A percentile compares a stretch with the other conserved stretches of the same genome.
These are phyloP conservation scores for Poeciliopsis turrubarensis DNA, from an alignment of 2,113 vertebrate species.

Conservation along the genomic window DNA sequence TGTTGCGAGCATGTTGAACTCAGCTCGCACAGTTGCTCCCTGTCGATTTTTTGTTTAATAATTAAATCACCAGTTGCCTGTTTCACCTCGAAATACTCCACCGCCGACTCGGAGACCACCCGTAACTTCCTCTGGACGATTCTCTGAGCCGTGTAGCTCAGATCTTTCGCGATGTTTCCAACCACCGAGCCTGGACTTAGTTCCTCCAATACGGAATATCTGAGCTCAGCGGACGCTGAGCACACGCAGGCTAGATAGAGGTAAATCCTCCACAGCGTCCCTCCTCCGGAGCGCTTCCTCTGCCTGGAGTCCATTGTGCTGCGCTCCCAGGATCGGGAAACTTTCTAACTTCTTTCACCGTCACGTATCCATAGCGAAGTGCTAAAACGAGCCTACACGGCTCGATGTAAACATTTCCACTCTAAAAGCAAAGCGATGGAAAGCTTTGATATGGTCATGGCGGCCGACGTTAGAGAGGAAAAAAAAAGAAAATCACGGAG, in stretches of 20 bases:
- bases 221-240: conserved; percentile 72
- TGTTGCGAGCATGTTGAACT: conserved; percentile 67
- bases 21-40: conserved; percentile 76
- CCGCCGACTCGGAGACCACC: conserved; percentile 73
- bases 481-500: conserved; percentile 34
- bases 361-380: conserved; percentile 69
- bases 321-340: conserved; percentile 68
- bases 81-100: conserved; percentile 79
- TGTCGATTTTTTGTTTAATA: conserved; percentile 80
- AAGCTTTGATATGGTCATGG: conserved; percentile 71
- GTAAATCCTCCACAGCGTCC: conserved; percentile 82
- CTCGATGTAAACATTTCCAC: conserved; percentile 59
- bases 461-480: conserved; percentile 44
- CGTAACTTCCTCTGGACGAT: conserved; percentile 71
- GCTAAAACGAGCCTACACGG: conserved; percentile 49
- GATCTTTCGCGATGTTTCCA: conserved; percentile 80
- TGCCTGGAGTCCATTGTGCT: conserved; percentile 79
- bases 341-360: conserved; percentile 63
- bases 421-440: conserved; percentile 54
- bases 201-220: conserved; percentile 81
- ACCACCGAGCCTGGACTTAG: conserved; percentile 77
- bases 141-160: conserved; percentile 67
- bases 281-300: conserved; percentile 79
- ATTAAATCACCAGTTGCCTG: conserved; percentile 76
- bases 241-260: conserved; percentile 76